A percentile compares a stretch with the other conserved stretches of the same genome.
These are phyloP conservation scores for Microtus ochrogaster DNA, from an alignment of 2,113 vertebrate genomes.

Conservation along the genomic window DNA sequence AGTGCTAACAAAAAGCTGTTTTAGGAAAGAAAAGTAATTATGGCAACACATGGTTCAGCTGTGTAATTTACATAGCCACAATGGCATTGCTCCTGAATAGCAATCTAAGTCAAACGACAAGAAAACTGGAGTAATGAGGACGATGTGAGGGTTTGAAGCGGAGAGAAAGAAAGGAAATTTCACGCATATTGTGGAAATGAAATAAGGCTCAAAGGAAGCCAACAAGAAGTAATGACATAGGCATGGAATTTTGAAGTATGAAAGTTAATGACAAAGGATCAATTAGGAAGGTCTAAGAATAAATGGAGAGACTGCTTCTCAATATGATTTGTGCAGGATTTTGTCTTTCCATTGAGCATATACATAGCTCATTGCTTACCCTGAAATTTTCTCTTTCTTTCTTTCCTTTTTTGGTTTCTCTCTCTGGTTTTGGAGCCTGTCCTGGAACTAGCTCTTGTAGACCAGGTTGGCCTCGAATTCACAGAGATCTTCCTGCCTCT, in stretches of 20 bases:
- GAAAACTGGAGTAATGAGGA: not conserved
- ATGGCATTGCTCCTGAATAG: not conserved
- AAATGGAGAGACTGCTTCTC: not conserved
- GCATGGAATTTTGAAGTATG: not conserved
- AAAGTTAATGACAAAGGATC: not conserved
- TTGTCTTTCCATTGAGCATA: not conserved
- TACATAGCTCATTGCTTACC: not conserved
- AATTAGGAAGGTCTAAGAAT: not conserved
- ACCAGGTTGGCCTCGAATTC: no score
- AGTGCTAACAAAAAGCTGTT: conserved; percentile 30
- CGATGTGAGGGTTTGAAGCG: not conserved
- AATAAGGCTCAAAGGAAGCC: conserved; percentile 28
- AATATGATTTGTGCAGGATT: not conserved
- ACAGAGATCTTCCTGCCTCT: no score
- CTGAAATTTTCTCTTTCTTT: not conserved
- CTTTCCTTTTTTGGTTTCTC: no score
- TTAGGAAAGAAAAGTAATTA: not conserved
- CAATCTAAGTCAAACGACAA: not conserved
- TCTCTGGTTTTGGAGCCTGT: no score
- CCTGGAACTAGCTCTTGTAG: no score
- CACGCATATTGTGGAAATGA: not conserved
- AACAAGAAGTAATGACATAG: not conserved
- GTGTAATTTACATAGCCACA: not conserved
- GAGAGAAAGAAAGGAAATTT: not conserved
- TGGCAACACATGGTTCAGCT: not conserved